phyloP scores from a whole-genome alignment of 2,888 invertebrate genomes.

The Onthophagus sagittarius region DNA sequence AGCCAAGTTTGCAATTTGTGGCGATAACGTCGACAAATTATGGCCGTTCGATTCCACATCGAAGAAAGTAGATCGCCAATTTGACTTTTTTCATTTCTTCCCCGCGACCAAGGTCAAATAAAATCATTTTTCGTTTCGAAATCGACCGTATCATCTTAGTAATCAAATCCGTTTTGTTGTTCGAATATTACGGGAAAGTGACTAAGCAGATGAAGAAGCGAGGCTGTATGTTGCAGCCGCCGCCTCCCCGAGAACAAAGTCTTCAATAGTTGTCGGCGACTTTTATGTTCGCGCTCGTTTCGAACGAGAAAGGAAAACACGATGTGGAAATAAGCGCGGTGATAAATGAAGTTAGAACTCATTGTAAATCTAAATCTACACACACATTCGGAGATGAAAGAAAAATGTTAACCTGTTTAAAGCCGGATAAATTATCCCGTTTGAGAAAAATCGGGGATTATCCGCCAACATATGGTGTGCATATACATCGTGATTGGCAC shows the following conservation, averaged over 20 bases:
- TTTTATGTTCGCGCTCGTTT: slow-evolving; percentile 5
- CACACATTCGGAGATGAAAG: background rate
- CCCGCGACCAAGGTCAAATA: background rate
- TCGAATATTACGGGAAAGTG: slow-evolving; percentile 30
- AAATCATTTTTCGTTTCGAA: background rate
- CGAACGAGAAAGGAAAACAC: background rate
- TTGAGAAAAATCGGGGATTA: background rate
- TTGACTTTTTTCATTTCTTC: slow-evolving; percentile 2
- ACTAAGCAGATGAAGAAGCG: slow-evolving; percentile 24
- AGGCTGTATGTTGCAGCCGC: background rate
- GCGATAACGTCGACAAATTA: slow-evolving; percentile 11
- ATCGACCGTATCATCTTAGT: slow-evolving; percentile 26
- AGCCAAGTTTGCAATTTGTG: slow-evolving; percentile 4
- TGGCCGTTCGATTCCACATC: background rate
- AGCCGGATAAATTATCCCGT: background rate
- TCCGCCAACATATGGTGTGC: background rate
- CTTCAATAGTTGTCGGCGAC: slow-evolving; percentile 11
- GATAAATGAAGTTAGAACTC: background rate
- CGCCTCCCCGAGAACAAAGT: background rate
- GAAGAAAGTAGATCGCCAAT: too few relatives aligned
- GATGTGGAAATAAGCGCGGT: background rate
- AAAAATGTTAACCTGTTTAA: background rate
- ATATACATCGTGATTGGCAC: background rate
- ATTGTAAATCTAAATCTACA: background rate
- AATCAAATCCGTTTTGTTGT: slow-evolving; percentile 33